A percentile compares a stretch with the other conserved stretches of the same genome.
Evolutionary conservation across 2,888 invertebrate genomes (phyloP).

Genomic region (Sipunculus nudus): DNA sequence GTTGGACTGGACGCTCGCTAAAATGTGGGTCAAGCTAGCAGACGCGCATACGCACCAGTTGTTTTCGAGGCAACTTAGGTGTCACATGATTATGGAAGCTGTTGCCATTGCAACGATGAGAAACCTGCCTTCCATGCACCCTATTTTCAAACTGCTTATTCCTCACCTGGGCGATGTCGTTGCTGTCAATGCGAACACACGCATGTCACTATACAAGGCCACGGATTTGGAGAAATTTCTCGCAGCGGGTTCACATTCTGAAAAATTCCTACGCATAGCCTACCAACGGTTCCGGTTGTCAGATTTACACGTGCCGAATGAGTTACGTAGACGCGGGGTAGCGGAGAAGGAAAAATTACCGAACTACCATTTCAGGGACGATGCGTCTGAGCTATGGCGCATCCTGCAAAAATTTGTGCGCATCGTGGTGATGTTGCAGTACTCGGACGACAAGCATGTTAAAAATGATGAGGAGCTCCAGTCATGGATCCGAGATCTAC

Average conservation of each 20-base stretch:
- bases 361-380: constrained; percentile 31
- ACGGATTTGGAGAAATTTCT: constrained; percentile 22
- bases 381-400: constrained; percentile 26
- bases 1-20: constrained; percentile 32
- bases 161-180: constrained; percentile 28
- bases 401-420: constrained; percentile 26
- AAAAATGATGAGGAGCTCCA: constrained; percentile 31
- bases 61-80: constrained; percentile 18
- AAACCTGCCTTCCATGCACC: constrained; percentile 34
- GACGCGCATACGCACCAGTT: constrained; percentile 39
- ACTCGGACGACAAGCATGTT: constrained; percentile 24
- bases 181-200: constrained; percentile 13
- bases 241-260: constrained; percentile 20
- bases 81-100: constrained; percentile 26
- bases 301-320: constrained; percentile 21
- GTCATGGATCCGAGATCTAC: constrained; percentile 22
- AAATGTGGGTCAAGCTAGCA: constrained; percentile 36
- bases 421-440: constrained; percentile 25
- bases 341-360: constrained; percentile 17
- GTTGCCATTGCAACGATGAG: constrained; percentile 28
- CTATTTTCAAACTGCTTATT: constrained; percentile 34
- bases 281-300: constrained; percentile 17
- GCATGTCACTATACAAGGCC: constrained; percentile 14
- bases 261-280: neutral
- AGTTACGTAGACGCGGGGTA: constrained; percentile 27